Base-by-base conservation (phyloP, 1,140 invertebrate genomes). In the Musca domestica region DNA sequence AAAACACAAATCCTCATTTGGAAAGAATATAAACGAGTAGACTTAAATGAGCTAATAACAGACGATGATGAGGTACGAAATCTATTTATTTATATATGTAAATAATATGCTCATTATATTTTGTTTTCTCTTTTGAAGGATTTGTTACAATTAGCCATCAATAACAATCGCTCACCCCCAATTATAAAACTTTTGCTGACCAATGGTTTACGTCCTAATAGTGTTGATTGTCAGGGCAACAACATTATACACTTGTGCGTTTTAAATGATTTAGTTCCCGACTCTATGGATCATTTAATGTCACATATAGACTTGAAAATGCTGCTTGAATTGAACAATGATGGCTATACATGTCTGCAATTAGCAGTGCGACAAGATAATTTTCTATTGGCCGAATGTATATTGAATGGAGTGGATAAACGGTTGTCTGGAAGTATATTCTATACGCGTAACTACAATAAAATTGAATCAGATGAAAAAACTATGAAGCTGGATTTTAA, bases 331-430 rank as follows among this genome's bases (percentile, higher is more conserved):
- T 58, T 64, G 7, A 80, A 80, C 30, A 76, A 80, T 54, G 78
- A 80, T 58, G 78, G 78, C 5, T 78, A 78, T 41, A 80, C 78
- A 5, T 75, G 70, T 2, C 14, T 80, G 4, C 77, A 80, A 17
- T 58, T 80, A 47, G 74, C 75, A 0, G 69, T 80, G 6, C 71
- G 78, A 5, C 56, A 75, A 20, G 74, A 80, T 70, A 70, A 72
- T 25, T 80, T 72, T 51, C 51, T 72, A 23, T 30, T 73, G 52
- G 77, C 76, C 1, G 78, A 80, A 56, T 41, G 71, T 9, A 77
- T 80, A 3, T 61, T 73, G 3, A 74, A 75, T 61, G 47, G 19
- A 14, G 71, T 80, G n/a, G 78, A 80, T 64, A 22, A 72, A 54
- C 69, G 74, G 2, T 23, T 76, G 14, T 23, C 22, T 15, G 19